Base-by-base conservation (phyloP, 2,797 vertebrate genomes). In the Salmo trutta region DNA sequence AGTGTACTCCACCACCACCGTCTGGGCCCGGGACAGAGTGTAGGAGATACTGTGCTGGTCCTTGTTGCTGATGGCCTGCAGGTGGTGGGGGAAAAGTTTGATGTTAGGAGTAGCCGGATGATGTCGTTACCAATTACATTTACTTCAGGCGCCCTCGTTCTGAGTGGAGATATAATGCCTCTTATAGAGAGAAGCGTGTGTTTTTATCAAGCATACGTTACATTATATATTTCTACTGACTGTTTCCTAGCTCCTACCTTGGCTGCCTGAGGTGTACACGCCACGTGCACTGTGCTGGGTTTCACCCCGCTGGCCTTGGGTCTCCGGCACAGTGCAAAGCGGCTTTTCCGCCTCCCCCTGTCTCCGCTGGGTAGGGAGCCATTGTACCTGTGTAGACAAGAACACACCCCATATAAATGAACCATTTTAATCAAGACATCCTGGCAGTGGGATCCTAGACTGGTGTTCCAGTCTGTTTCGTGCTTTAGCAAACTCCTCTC, bases 31-130 rank as follows among this genome's bases (percentile, higher is more conserved):
- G 79, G 97, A 98, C 71, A 98, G 93, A 0, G 96, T 97, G 75
- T 96, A 99, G 0, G 97, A 99, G 82, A 99, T 97, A 53, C 97
- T 98, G 91, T 98, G 97, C 91, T 97, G 96, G 89, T 96, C 96
- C 90, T 97, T 98, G 90, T 96, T 97, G 89, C 96, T 98, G 86
- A 99, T 94, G 66, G 96, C 96, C 97, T 99, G 67, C 0, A 75
- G 29, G 51, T 70, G 54, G 75, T 0, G 80, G 15, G n/a, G 68
- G 14, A 69, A 14, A 77, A 31, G 75, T 1, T 72, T 59, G n/a
- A 65, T 14, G 66, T 70, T 65, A 71, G 69, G 67, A 19, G 27
- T 24, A 14, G 5, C 21, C 54, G 67, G 0, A 15, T 70, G 19
- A 14, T 15, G 56, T 47, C 41, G 14, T 47, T 19, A n/a, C 17